Evolutionary conservation across 1,140 invertebrate species (phyloP), one percentile per base, ranked within the genome.

Genomic region (Nylanderia fulva): DNA sequence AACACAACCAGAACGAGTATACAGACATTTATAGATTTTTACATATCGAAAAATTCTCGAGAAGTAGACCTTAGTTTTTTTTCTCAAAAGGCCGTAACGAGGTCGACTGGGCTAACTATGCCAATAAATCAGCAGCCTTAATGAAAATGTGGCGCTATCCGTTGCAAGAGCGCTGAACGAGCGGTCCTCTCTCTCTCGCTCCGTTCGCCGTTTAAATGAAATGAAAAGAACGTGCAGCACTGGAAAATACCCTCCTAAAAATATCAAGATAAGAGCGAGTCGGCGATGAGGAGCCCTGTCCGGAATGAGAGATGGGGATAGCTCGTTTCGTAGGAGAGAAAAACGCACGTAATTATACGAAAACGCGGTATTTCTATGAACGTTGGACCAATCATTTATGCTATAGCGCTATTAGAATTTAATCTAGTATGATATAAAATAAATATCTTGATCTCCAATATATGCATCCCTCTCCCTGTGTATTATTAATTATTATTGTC

Each of bases 101-200:
- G 90, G 89, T 91, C 90, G 90, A 85, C 86, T 71, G 80, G 84
- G 90, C 88, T 92, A 92, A 93, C 91, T 91, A 90, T 90, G 86
- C 71, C 89, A 76, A 93, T 93, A 93, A 93, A 93, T 92, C 92
- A 92, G 85, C 84, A 87, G 86, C 86, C 87, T 92, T 93, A 93
- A 93, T 93, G 92, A 93, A 93, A 93, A 93, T 92, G 91, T 91
- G 91, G 84, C 91, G 91, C 88, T 88, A 91, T 91, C 88, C 90
- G 68, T 79, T 87, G 83, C 82, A 90, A 86, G 90, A 87, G 87
- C 85, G 90, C 83, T 84, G 91, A 90, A 91, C 91, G 85, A 90
- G 84, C 83, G 88, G 74, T 82, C 88, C 86, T 66, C 85, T 87
- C 86, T 91, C 86, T 71, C 69, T 4, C 42, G 11, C 45, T 48